A percentile compares a stretch with the other conserved stretches of the same genome.
Conservation (phyloP, 2,888 invertebrate genomes). For the Cyclophora albipunctata region DNA sequence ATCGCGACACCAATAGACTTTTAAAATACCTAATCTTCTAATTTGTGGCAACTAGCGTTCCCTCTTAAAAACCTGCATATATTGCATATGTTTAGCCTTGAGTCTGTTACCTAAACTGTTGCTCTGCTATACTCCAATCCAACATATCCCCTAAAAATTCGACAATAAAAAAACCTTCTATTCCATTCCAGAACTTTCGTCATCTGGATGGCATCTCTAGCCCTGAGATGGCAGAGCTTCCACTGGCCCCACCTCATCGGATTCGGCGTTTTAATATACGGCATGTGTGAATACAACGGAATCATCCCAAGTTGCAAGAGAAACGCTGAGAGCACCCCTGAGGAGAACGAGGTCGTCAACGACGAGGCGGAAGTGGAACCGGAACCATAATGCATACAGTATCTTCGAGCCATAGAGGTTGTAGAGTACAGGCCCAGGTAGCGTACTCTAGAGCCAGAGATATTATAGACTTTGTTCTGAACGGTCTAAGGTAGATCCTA, state of each 20-base stretch:
- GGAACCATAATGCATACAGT: too few relatives aligned
- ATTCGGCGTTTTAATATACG: slow-evolving; percentile 83
- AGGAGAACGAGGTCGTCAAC: slow-evolving; percentile 26
- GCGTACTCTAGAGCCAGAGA: slow-evolving; percentile 8
- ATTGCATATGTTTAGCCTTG: too few relatives aligned
- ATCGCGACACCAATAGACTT: too few relatives aligned
- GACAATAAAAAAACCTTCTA: too few relatives aligned
- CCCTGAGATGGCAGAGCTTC: slow-evolving; percentile 86
- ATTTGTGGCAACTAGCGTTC: too few relatives aligned
- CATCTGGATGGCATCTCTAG: slow-evolving; percentile 90
- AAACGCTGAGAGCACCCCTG: slow-evolving; percentile 9
- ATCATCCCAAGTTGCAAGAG: slow-evolving; percentile 49
- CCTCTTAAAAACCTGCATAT: too few relatives aligned
- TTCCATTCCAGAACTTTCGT: slow-evolving; percentile 80
- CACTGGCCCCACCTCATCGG: slow-evolving; percentile 87
- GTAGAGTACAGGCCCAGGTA: slow-evolving; percentile 9
- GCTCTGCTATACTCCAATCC: too few relatives aligned
- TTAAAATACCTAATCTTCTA: too few relatives aligned
- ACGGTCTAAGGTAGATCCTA: neutral
- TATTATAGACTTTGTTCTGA: neutral
- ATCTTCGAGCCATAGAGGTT: neutral
- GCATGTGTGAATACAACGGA: slow-evolving; percentile 90
- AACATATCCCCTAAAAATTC: too few relatives aligned
- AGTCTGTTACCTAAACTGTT: too few relatives aligned
- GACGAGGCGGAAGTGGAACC: slow-evolving; percentile 18